Conservation (phyloP, 2,113 vertebrate species). For the Dunckerocampus dactyliophorus region DNA sequence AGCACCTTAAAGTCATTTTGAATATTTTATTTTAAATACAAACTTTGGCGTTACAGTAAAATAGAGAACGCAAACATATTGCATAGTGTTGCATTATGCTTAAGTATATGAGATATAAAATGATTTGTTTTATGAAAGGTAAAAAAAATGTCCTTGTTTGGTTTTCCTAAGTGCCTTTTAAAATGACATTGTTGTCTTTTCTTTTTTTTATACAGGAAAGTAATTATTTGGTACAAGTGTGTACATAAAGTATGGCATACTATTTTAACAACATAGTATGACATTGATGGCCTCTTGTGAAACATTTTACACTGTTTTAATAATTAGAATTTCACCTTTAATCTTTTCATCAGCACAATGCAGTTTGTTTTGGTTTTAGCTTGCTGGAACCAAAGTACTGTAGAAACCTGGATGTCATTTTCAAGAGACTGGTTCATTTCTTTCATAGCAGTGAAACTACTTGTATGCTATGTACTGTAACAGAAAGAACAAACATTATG, state of each 20-base stretch:
- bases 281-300: neutral
- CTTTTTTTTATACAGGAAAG: too few species aligned
- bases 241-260: neutral
- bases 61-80: conserved; percentile 5
- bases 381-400: conserved; percentile 20
- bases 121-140: conserved; percentile 2
- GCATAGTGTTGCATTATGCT: conserved; percentile 15
- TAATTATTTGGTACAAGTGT: neutral
- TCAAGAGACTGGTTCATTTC: conserved; percentile 9
- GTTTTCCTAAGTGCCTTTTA: conserved; percentile 58
- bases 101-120: neutral
- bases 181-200: neutral
- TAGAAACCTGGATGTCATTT: neutral
- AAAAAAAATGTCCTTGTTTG: neutral
- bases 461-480: conserved; percentile 24
- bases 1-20: neutral
- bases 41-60: neutral
- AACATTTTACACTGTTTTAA: neutral
- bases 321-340: conserved; percentile 3
- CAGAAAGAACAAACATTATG: conserved; percentile 11
- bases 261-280: neutral
- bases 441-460: neutral
- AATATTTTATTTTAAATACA: conserved; percentile 6
- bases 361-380: neutral
- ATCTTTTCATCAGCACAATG: neutral